phyloP scores from a whole-genome alignment of 1,140 invertebrate species.

The Magallana gigas region DNA sequence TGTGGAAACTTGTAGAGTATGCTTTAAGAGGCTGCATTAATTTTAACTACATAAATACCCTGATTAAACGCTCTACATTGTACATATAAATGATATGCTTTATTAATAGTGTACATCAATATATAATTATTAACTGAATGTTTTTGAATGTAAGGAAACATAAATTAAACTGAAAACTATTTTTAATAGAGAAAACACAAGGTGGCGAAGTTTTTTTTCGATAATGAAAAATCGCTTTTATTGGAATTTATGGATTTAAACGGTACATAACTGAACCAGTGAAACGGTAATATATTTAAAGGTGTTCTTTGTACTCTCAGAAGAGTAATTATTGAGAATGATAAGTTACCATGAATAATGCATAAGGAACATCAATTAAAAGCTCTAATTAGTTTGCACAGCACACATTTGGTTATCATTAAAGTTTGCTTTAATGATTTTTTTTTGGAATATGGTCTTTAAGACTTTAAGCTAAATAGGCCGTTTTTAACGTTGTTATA shows the following conservation, averaged over 20 bases:
- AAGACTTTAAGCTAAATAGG: too few species aligned
- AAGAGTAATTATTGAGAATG: conserved; percentile 29
- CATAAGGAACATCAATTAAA: conserved; percentile 28
- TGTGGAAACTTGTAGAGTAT: too few species aligned
- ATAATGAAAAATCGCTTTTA: conserved; percentile 11
- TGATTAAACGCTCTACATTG: too few species aligned
- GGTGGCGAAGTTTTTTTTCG: neutral
- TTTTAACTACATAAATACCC: too few species aligned
- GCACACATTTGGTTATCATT: conserved; percentile 26
- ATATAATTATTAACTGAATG: too few species aligned
- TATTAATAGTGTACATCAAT: too few species aligned
- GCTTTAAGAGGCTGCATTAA: too few species aligned
- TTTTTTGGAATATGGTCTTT: neutral
- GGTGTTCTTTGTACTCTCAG: neutral
- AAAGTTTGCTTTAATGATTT: conserved; percentile 26
- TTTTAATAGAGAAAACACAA: neutral
- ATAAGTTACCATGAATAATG: conserved; percentile 32
- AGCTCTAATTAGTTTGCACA: conserved; percentile 13
- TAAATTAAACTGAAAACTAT: neutral
- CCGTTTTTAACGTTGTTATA: neutral
- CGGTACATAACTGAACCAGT: conserved; percentile 7
- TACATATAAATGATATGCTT: too few species aligned
- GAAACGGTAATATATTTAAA: conserved; percentile 17
- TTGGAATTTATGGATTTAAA: neutral
- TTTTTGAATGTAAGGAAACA: too few species aligned